phyloP scores from a whole-genome alignment of 2,888 invertebrate species.

The Bhutanitis thaidina region DNA sequence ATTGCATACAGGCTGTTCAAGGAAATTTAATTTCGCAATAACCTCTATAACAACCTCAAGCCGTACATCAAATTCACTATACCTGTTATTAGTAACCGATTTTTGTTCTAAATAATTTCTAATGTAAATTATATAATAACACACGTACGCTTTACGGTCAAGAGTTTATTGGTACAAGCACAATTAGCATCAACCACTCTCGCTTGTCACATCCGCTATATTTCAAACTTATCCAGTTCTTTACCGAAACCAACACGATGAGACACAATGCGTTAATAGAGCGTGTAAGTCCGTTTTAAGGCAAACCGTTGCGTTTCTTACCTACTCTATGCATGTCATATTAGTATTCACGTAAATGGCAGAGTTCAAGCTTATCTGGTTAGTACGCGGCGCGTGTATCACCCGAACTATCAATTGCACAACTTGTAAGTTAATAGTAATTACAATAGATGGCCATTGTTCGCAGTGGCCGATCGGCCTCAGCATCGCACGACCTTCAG shows the following conservation, averaged over 20 bases:
- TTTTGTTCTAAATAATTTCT: conserved; percentile 14
- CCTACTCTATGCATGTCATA: conserved; percentile 4
- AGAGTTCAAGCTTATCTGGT: conserved; percentile 28
- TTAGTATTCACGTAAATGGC: conserved; percentile 14
- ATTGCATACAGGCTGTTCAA: conserved; percentile 11
- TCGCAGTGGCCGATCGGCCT: conserved; percentile 69
- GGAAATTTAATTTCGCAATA: conserved; percentile 17
- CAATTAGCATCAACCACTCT: conserved; percentile 13
- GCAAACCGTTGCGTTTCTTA: conserved; percentile 9
- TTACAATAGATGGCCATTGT: conserved; percentile 78
- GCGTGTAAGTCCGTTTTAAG: conserved; percentile 23
- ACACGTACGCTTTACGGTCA: conserved; percentile 10
- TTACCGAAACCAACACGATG: conserved; percentile 29
- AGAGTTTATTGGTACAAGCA: conserved; percentile 4
- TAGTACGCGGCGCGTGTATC: conserved; percentile 48
- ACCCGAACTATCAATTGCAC: conserved; percentile 57
- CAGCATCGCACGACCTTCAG: conserved; percentile 62
- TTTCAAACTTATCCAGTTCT: conserved; percentile 25
- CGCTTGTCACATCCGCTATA: conserved; percentile 17
- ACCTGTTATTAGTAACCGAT: conserved; percentile 10
- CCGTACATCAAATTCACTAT: conserved; percentile 14
- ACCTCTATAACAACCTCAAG: conserved; percentile 2
- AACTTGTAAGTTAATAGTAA: conserved; percentile 69
- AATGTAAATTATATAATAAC: conserved; percentile 17
- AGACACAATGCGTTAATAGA: conserved; percentile 31